phyloP scores from a whole-genome alignment of 2,797 vertebrate species.

The Meriones psammophilus region DNA sequence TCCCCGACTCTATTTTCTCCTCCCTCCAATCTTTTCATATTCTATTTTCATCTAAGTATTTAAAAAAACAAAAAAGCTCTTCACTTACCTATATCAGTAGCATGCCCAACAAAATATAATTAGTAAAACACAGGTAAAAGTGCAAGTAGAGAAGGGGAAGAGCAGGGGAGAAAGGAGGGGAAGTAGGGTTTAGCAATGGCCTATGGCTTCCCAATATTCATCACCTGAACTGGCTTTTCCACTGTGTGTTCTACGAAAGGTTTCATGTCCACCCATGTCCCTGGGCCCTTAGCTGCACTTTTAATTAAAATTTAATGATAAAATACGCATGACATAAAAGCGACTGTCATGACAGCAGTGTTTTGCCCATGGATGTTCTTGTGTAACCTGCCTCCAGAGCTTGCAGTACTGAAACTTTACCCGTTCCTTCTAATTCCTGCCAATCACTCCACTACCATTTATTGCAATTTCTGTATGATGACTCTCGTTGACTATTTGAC shows the following conservation, averaged over 20 bases:
- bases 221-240: neutral
- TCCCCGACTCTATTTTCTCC: neutral
- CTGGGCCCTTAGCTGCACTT: neutral
- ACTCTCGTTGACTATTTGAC: neutral
- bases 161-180: neutral
- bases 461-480: neutral
- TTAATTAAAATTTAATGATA: neutral
- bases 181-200: neutral
- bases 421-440: neutral
- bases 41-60: neutral
- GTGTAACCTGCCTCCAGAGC: neutral
- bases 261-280: neutral
- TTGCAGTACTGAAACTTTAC: conserved; percentile 16
- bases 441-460: neutral
- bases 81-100: neutral
- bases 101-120: neutral
- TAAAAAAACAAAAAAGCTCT: too few species aligned
- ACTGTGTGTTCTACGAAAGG: neutral
- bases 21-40: neutral
- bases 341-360: neutral
- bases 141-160: neutral
- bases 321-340: neutral
- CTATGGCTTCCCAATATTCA: accelerated
- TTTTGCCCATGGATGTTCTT: neutral
- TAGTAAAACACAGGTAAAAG: too few species aligned